Percentiles rank a stretch among this genome's conserved stretches.
Conservation (phyloP, 2,888 invertebrate genomes). For the Ophion costatus region DNA sequence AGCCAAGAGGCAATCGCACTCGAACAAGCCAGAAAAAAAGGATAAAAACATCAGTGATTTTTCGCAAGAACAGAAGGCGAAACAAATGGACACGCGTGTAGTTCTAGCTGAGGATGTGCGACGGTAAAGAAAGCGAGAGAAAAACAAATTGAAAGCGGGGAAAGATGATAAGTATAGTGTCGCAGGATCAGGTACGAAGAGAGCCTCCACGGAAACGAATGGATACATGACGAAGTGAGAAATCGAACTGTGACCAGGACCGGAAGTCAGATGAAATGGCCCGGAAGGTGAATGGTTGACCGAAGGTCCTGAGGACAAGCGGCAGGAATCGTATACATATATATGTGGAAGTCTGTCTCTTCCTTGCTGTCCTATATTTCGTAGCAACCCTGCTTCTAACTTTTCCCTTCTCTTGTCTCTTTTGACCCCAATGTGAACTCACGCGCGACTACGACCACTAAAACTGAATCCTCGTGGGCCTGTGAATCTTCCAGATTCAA, state of each 20-base stretch:
- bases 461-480: constrained; percentile 43
- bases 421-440: constrained; percentile 46
- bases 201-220: constrained; percentile 50
- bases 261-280: constrained; percentile 50
- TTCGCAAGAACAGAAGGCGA: not conserved
- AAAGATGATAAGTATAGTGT: constrained; percentile 27
- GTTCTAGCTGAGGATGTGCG: constrained; percentile 2
- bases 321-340: constrained; percentile 13
- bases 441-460: constrained; percentile 45
- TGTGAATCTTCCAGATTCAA: constrained; percentile 47
- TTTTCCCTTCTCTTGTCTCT: constrained; percentile 20
- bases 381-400: constrained; percentile 22
- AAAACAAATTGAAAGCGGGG: constrained; percentile 8
- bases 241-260: constrained; percentile 43
- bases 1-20: constrained; percentile 3
- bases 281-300: constrained; percentile 59
- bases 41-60: constrained; percentile 50
- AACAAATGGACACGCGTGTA: not conserved
- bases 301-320: constrained; percentile 47
- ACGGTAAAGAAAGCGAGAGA: not conserved
- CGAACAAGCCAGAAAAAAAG: constrained; percentile 20
- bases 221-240: constrained; percentile 66
- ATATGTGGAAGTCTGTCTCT: constrained; percentile 9
- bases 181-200: constrained; percentile 9
- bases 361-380: constrained; percentile 22